These are phyloP conservation scores for Cassiopea xamachana DNA, from an alignment of 30 jellyfish, hydroid and myxozoan species.

Conservation along the genomic window DNA sequence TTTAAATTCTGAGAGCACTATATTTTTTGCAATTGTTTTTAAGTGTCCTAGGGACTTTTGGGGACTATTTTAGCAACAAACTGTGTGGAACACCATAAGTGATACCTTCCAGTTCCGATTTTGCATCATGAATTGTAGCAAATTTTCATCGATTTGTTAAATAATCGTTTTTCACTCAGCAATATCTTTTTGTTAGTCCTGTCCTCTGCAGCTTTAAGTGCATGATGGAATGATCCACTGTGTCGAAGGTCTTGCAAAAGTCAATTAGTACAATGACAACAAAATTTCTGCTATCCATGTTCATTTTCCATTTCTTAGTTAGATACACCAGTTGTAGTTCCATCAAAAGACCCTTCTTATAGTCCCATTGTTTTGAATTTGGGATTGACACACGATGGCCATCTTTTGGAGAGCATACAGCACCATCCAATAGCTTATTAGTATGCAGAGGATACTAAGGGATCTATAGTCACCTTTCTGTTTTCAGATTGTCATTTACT, in stretches of 20 bases:
- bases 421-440: not conserved
- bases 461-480: conserved; percentile 15
- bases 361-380: conserved; percentile 9
- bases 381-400: not conserved
- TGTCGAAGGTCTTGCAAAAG: not conserved
- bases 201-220: not conserved
- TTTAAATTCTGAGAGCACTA: too few relatives aligned
- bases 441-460: not conserved
- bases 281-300: not conserved
- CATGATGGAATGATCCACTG: not conserved
- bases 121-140: not conserved
- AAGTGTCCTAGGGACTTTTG: too few relatives aligned
- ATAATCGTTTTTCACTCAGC: not conserved
- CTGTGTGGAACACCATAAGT: not conserved
- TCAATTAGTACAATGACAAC: not conserved
- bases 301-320: not conserved
- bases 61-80: not conserved
- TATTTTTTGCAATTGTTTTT: too few relatives aligned
- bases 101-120: not conserved
- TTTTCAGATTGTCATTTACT: not conserved
- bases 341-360: conserved; percentile 24
- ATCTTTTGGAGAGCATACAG: not conserved
- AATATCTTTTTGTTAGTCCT: not conserved
- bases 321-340: conserved; percentile 11
- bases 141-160: not conserved